These are phyloP conservation scores for Hypolimnas misippus DNA, from an alignment of 2,888 invertebrate species.

Conservation along the genomic window DNA sequence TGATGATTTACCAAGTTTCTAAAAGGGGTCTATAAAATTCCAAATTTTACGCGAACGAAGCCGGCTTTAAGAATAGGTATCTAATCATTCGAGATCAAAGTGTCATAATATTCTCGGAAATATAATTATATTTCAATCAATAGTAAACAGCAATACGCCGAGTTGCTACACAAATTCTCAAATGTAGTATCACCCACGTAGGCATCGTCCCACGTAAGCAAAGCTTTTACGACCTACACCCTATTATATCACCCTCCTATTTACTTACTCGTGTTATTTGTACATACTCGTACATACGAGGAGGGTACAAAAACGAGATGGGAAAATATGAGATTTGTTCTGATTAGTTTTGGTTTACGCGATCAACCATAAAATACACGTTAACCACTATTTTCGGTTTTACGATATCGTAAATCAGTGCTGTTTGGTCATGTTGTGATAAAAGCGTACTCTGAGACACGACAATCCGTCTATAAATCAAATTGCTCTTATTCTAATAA, in stretches of 20 bases:
- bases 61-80: no score
- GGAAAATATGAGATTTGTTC: slow-evolving; percentile 57
- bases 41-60: no score
- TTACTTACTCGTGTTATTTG: slow-evolving; percentile 49
- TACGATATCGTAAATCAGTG: slow-evolving; percentile 69
- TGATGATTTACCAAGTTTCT: no score
- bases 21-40: no score
- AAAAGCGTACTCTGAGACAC: slow-evolving; percentile 42
- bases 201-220: neutral
- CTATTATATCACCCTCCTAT: slow-evolving; percentile 11
- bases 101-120: no score
- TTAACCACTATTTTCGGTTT: slow-evolving; percentile 72
- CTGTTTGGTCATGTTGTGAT: slow-evolving; percentile 63
- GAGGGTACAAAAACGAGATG: slow-evolving; percentile 52
- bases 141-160: no score
- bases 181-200: no score
- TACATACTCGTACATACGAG: slow-evolving; percentile 22
- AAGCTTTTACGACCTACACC: slow-evolving; percentile 10
- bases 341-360: slow-evolving; percentile 72
- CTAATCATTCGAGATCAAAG: no score
- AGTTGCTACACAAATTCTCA: no score
- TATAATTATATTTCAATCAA: no score
- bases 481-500: slow-evolving; percentile 9
- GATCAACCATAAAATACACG: slow-evolving; percentile 60
- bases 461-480: slow-evolving; percentile 30